A percentile compares a stretch with the other conserved stretches of the same genome.
Evolutionary conservation across 2,797 vertebrate genomes (phyloP).

Genomic region (Poeciliopsis gracilis): DNA sequence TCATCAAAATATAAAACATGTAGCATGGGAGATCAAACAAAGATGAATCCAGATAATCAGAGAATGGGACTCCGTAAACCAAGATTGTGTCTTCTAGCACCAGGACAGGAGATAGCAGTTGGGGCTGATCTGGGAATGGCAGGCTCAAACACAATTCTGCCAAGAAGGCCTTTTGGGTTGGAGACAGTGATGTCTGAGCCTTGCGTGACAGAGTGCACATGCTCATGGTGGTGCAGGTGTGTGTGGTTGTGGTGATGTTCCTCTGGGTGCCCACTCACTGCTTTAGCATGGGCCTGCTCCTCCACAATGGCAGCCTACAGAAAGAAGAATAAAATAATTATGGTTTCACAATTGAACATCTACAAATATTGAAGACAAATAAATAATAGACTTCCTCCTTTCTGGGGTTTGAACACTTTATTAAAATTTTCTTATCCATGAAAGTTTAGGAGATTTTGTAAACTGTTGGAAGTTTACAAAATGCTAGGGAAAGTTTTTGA

Average conservation of each 20-base stretch:
- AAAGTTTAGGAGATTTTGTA: neutral
- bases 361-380: neutral
- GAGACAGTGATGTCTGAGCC: constrained; percentile 3
- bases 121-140: constrained; percentile 52
- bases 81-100: constrained; percentile 54
- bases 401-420: neutral
- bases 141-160: constrained; percentile 46
- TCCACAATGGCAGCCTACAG: constrained; percentile 47
- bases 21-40: neutral
- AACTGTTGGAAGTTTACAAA: neutral
- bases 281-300: constrained; percentile 30
- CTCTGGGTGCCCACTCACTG: constrained; percentile 21
- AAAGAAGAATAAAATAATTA: neutral
- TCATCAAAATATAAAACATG: neutral
- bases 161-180: constrained; percentile 24
- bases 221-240: constrained; percentile 64
- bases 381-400: neutral
- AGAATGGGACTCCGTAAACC: constrained; percentile 38
- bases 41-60: constrained; percentile 38
- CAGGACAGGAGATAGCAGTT: constrained; percentile 60
- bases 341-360: neutral
- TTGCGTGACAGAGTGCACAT: constrained; percentile 34
- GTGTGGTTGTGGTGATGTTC: constrained; percentile 59
- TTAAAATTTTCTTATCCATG: neutral
- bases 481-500: neutral